Evolutionary conservation across 2,113 vertebrate genomes (phyloP).

Genomic region (Gorilla gorilla): DNA sequence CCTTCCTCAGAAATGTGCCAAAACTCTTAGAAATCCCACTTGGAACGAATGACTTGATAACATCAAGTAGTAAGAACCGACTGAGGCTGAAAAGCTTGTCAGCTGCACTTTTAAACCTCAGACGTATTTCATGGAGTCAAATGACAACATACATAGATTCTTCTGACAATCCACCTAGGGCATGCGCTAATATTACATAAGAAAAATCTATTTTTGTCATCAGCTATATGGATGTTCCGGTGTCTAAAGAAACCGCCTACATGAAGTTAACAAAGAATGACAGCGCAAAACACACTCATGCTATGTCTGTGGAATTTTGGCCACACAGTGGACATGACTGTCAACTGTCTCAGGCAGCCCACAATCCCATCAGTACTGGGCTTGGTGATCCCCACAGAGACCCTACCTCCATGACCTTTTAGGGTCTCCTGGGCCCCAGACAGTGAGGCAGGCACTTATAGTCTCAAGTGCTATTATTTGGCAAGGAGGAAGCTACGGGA

Average conservation of each 20-base stretch:
- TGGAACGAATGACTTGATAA: rapidly evolving
- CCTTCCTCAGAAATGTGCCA: background rate
- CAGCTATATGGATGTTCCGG: background rate
- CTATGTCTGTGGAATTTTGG: too few species aligned
- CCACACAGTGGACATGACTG: rapidly evolving
- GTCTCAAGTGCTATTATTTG: rapidly evolving
- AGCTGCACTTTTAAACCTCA: background rate
- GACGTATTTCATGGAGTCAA: background rate
- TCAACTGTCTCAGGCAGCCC: too few species aligned
- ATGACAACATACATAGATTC: background rate
- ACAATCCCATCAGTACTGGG: rapidly evolving
- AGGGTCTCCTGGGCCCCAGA: background rate
- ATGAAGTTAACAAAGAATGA: rapidly evolving
- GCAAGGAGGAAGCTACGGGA: rapidly evolving
- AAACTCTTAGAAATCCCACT: background rate
- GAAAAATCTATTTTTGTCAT: background rate
- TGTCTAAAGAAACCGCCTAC: rapidly evolving
- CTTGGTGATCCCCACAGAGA: rapidly evolving
- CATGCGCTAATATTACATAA: rapidly evolving
- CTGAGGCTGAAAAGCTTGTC: background rate
- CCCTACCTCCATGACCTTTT: too few species aligned
- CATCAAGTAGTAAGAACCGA: background rate
- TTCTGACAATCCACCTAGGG: background rate
- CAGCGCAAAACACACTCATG: rapidly evolving
- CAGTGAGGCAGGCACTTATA: background rate